Conservation (phyloP, 2,888 invertebrate species). For the Drosophila neutralis region DNA sequence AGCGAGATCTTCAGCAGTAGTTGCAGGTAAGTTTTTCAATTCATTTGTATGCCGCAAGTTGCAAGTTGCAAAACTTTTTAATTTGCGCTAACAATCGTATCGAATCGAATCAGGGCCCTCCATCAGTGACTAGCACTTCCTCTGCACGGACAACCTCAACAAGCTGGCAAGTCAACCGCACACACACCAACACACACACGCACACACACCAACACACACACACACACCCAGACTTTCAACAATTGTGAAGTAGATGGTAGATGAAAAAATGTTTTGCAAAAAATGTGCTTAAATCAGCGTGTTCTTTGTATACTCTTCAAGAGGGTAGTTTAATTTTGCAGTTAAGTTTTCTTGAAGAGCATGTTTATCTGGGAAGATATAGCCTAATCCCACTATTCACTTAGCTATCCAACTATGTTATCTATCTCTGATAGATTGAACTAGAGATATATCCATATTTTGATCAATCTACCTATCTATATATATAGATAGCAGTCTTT, state of each 20-base stretch:
- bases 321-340: too few species aligned
- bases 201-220: background rate
- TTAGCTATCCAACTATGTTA: background rate
- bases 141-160: conserved; percentile 52
- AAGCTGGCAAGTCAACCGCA: conserved; percentile 66
- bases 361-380: background rate
- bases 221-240: background rate
- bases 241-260: conserved; percentile 22
- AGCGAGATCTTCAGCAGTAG: conserved; percentile 2
- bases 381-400: background rate
- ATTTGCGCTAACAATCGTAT: conserved; percentile 64
- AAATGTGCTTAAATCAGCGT: conserved; percentile 73
- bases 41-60: conserved; percentile 75
- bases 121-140: conserved; percentile 34
- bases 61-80: conserved; percentile 53
- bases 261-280: conserved; percentile 40
- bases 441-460: background rate
- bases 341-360: background rate
- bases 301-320: conserved; percentile 28
- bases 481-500: background rate
- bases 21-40: conserved; percentile 59
- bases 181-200: background rate
- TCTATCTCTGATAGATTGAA: background rate
- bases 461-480: background rate
- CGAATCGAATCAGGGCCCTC: conserved; percentile 52